Conservation (phyloP, 2,113 vertebrate genomes). For the Trochalopteron elliotii region DNA sequence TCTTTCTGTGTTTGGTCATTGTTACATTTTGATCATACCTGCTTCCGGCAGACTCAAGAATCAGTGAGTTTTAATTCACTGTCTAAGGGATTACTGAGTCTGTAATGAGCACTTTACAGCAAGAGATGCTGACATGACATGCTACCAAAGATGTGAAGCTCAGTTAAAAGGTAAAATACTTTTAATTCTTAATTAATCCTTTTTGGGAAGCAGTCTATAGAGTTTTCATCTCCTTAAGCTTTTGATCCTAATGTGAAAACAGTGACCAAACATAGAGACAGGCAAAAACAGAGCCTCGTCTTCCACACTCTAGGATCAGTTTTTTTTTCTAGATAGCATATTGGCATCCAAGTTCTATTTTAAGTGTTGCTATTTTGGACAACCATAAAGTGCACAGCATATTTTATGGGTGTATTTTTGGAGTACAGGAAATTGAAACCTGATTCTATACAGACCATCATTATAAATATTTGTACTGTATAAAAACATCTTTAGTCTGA, state of each 20-base stretch:
- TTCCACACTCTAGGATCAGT: not conserved
- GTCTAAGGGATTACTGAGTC: not conserved
- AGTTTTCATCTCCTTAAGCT: not conserved
- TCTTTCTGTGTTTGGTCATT: not conserved
- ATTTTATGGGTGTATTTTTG: slow-evolving; percentile 41
- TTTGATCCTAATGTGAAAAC: not conserved
- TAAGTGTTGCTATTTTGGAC: slow-evolving; percentile 47
- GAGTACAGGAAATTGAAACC: slow-evolving; percentile 41
- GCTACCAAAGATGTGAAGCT: not conserved
- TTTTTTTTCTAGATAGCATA: slow-evolving; percentile 29
- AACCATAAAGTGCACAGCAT: slow-evolving; percentile 2
- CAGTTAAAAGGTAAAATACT: slow-evolving; percentile 11
- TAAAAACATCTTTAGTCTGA: slow-evolving; percentile 10
- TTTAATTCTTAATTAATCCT: not conserved
- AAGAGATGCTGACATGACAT: not conserved
- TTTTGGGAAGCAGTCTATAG: not conserved
- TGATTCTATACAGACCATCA: not conserved
- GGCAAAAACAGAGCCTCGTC: not conserved
- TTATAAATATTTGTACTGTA: slow-evolving; percentile 15
- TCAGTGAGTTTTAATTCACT: not conserved
- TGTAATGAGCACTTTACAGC: not conserved
- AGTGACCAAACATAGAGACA: not conserved
- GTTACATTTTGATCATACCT: not conserved
- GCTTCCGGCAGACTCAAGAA: not conserved
- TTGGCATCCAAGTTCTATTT: slow-evolving; percentile 33